phyloP scores from a whole-genome alignment of 2,113 vertebrate species.

The Limanda limanda region DNA sequence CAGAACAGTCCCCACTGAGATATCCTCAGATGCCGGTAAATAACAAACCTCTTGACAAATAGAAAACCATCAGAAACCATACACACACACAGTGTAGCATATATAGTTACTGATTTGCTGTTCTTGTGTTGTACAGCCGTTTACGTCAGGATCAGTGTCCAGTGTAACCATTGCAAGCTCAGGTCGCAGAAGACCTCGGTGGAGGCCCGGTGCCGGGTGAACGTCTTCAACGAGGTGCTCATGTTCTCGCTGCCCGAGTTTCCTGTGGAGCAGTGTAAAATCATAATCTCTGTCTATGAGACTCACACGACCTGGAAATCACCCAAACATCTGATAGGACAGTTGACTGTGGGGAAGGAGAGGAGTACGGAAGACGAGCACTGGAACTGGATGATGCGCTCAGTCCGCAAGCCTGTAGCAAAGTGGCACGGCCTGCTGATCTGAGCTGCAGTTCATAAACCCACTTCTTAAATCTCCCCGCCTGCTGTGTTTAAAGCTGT shows the following conservation, averaged over 20 bases:
- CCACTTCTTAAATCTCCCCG: not conserved
- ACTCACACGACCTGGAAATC: conserved; percentile 46
- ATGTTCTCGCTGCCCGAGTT: conserved; percentile 80
- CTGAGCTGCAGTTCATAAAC: conserved; percentile 21
- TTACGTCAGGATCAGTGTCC: conserved; percentile 77
- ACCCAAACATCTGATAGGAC: conserved; percentile 77
- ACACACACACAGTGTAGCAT: not conserved
- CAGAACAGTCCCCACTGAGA: conserved; percentile 54
- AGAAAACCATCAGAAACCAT: not conserved
- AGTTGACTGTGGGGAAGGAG: conserved; percentile 75
- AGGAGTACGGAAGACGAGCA: conserved; percentile 70
- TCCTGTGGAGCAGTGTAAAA: conserved; percentile 69
- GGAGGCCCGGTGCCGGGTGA: conserved; percentile 58
- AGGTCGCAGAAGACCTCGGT: conserved; percentile 81
- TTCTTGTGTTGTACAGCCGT: conserved; percentile 67
- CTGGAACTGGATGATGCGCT: conserved; percentile 81
- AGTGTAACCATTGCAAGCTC: conserved; percentile 78
- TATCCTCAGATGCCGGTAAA: conserved; percentile 51
- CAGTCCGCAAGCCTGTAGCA: conserved; percentile 82
- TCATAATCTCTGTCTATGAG: conserved; percentile 80
- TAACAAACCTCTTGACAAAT: not conserved
- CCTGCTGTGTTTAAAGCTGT: not conserved
- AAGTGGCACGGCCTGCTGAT: conserved; percentile 82
- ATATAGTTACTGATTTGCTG: not conserved
- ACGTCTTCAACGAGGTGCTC: conserved; percentile 83